phyloP scores from a whole-genome alignment of 2,888 invertebrate genomes.

The Calameuta idolon region DNA sequence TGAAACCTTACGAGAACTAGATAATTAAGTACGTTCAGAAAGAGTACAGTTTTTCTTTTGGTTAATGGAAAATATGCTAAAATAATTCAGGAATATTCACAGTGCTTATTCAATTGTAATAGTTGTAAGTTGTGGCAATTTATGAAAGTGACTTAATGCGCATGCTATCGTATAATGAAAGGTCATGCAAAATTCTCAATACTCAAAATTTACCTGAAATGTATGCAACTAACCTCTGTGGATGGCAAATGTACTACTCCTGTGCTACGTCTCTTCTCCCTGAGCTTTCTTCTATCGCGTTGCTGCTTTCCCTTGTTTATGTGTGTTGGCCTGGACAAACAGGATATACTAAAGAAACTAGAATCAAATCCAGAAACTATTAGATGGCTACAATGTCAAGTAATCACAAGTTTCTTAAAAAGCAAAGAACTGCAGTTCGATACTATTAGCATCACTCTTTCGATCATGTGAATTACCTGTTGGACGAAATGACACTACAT shows the following conservation, averaged over 20 bases:
- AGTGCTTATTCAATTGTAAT: not conserved
- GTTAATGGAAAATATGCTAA: constrained; percentile 13
- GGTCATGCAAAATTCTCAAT: constrained; percentile 1
- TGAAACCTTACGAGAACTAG: not conserved
- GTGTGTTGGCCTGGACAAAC: constrained; percentile 66
- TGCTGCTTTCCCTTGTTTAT: constrained; percentile 71
- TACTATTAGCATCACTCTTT: not conserved
- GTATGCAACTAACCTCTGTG: constrained; percentile 69
- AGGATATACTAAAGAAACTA: constrained; percentile 52
- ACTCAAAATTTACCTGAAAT: constrained; percentile 4
- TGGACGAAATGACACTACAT: not conserved
- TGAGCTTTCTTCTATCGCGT: constrained; percentile 71
- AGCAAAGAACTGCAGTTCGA: not conserved
- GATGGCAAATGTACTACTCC: constrained; percentile 73
- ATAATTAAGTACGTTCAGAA: not conserved
- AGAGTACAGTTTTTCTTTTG: not conserved
- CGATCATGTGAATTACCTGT: not conserved
- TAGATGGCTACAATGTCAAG: constrained; percentile 27
- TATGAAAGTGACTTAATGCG: not conserved
- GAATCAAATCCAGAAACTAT: constrained; percentile 40
- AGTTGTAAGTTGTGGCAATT: not conserved
- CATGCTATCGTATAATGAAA: not conserved
- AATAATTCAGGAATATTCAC: not conserved
- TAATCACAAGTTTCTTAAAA: not conserved
- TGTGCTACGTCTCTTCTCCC: constrained; percentile 72